These are phyloP conservation scores for Periplaneta americana DNA, from an alignment of 1,140 invertebrate genomes.

Conservation along the genomic window DNA sequence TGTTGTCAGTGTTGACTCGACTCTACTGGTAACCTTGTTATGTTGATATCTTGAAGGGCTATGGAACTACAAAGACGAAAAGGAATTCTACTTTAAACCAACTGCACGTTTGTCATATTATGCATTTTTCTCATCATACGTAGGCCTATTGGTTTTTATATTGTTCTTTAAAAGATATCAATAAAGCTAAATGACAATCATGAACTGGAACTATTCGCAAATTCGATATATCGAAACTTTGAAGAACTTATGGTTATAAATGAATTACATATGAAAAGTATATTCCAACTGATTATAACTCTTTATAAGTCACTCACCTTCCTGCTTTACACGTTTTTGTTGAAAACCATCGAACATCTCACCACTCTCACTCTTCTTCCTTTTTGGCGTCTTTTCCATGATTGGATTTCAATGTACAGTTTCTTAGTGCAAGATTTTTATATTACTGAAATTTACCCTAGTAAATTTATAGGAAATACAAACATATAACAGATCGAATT, in stretches of 20 bases:
- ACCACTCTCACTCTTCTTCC: neutral
- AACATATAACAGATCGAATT: too few relatives aligned
- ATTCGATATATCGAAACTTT: neutral
- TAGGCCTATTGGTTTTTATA: neutral
- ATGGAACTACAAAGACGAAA: too few relatives aligned
- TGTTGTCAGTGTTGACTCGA: too few relatives aligned
- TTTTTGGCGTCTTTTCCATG: neutral
- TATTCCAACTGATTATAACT: neutral
- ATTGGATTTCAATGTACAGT: neutral
- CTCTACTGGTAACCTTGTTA: too few relatives aligned
- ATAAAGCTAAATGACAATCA: neutral
- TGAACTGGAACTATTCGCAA: neutral
- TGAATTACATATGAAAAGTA: neutral
- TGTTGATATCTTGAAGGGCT: too few relatives aligned
- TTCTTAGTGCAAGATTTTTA: too few relatives aligned
- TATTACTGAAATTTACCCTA: too few relatives aligned
- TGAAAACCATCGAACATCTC: neutral
- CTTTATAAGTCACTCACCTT: neutral
- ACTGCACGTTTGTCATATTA: too few relatives aligned
- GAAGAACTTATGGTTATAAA: neutral
- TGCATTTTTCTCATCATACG: neutral
- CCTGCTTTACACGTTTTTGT: neutral
- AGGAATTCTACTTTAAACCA: too few relatives aligned
- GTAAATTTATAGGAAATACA: too few relatives aligned
- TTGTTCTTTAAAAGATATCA: neutral